Base-by-base conservation (phyloP, 2,113 vertebrate genomes). In the Delphinus delphis region DNA sequence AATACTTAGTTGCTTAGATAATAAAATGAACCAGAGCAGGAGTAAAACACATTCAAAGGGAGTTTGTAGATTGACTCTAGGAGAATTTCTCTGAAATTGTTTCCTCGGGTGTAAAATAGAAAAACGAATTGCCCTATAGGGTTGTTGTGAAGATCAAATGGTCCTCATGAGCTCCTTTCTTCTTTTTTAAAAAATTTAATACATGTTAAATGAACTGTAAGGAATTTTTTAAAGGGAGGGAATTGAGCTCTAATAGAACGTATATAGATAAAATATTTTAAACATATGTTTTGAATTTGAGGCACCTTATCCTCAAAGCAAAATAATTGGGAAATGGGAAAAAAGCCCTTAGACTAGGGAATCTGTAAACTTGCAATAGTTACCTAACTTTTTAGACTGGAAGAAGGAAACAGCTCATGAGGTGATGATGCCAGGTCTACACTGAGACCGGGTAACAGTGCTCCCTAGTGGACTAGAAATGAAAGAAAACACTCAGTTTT, bases 351-450 rank as follows among this genome's bases (percentile, higher is more conserved):
- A 63, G 23, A 23, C 6, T 18, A 0, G 62, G 20, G 11, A 81
- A 44, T 55, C n/a, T 71, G 50, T 60, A 11, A 90, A 74, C 23
- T 17, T 20, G 0, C 7, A 38, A 0, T 25, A 12, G 65, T 63
- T 5, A 23, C 28, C 44, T 23, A 26, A 0, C 8, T 23, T 25
- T 63, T 47, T 53, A 50, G 28, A 11, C 14, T 3, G 1, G 2
- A 55, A 3, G 9, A 36, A 36, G 4, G 9, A 50, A 47, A 28
- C 23, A 0, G 18, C 31, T 28, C 36, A 1, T 1, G 4, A 58
- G 33, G 12, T 0, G 0, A 53, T 0, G 0, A 53, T 0, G 0
- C 5, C 15, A 1, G 6, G 6, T 60, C 2, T 0, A 2, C 5
- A 5, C 31, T 38, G 65, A 60, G 47, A 3, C 15, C 1, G 23